A percentile compares a stretch with the other conserved stretches of the same genome.
Evolutionary conservation across 2,888 invertebrate species (phyloP).

Genomic region (Rotaria magnacalcarata): DNA sequence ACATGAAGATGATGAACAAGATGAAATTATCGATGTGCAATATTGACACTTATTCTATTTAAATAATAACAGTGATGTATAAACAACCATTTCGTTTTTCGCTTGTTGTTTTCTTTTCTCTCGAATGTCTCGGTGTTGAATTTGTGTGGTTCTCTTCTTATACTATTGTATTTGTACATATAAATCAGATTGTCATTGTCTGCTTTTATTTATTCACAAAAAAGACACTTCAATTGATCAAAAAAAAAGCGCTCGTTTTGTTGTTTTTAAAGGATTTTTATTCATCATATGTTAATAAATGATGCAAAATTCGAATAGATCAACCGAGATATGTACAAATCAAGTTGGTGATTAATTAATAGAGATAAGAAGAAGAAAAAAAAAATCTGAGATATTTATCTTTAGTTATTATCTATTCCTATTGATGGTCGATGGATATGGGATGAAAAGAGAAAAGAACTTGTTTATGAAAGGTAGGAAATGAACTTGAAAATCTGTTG

Average conservation of each 20-base stretch:
- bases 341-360: not conserved
- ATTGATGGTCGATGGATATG: conserved; percentile 8
- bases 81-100: not conserved
- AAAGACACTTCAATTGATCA: not conserved
- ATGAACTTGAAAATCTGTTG: not conserved
- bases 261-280: not conserved
- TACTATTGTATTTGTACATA: not conserved
- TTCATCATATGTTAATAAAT: not conserved
- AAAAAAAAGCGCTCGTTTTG: not conserved
- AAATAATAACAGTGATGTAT: conserved; percentile 35
- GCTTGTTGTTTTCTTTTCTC: not conserved
- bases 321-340: not conserved
- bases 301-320: not conserved
- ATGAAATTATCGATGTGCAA: conserved; percentile 34
- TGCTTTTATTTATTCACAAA: conserved; percentile 24
- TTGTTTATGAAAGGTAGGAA: conserved; percentile 28
- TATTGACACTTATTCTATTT: not conserved
- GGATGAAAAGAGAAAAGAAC: not conserved
- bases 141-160: not conserved
- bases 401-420: not conserved
- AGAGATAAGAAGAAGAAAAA: not conserved
- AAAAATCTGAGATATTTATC: not conserved
- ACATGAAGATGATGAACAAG: not conserved
- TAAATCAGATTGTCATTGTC: not conserved
- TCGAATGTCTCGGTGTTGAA: conserved; percentile 5